Base-by-base conservation (phyloP, 2,113 vertebrate genomes). In the Taxidea taxus region DNA sequence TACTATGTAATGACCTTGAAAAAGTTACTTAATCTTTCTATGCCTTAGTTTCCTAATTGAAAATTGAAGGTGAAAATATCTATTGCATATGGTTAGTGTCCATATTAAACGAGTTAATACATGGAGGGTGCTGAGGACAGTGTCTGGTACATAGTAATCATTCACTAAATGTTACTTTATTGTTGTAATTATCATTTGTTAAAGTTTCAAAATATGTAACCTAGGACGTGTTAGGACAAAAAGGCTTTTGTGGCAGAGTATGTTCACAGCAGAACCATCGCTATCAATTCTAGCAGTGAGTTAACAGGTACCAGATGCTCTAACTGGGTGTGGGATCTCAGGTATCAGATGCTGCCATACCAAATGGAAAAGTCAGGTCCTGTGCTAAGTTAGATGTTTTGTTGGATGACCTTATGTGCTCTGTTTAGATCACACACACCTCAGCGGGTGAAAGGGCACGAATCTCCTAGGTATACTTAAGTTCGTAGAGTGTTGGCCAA, bases 191-290 rank as follows among this genome's bases (percentile, higher is more conserved):
- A 64, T 86, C 34, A 51, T 93, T 96, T 83, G 34, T 82, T 87
- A 23, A 83, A 60, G 2, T 87, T 95, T 81, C 8, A 90, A 87
- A 95, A 84, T 37, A 91, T 58, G 86, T 96, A 77, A 47, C 58
- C 92, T 27, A 88, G 27, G 54, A 27, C 80, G 23, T 49, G 15
- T 94, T 34, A n/a, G 37, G 37, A 62, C 70, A 95, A 54, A 29
- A 54, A 56, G 42, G 15, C 39, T 77, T 89, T 77, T 87, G 1
- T 91, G 75, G 60, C 23, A 60, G 11, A 84, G 12, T 2, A 13
- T 93, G 23, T 20, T 81, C 58, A 4, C 7, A 56, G 81, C 56
- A 87, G 64, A 16, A 9, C 34, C 27, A 5, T 44, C 4, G 80
- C 54, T 74, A 11, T 27, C 74, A 66, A 49, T 34, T 84, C 66